phyloP scores from a whole-genome alignment of 2,797 vertebrate species.

The Rhyacichthys aspro region DNA sequence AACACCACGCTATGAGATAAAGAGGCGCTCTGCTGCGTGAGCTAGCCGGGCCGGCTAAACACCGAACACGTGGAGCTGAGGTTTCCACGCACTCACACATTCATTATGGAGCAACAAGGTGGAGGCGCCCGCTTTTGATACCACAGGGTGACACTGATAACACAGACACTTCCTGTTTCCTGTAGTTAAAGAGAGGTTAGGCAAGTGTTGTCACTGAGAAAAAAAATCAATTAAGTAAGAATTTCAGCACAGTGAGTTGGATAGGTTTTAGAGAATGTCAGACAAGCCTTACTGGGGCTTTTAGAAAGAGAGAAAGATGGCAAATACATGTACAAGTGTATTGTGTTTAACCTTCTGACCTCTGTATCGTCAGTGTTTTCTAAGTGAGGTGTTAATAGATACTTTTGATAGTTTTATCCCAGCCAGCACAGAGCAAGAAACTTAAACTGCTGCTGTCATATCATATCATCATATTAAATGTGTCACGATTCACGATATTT shows the following conservation, averaged over 20 bases:
- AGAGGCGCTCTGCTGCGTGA: slow-evolving; percentile 44
- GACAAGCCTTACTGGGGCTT: neutral
- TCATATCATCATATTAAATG: no score
- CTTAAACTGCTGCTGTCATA: no score
- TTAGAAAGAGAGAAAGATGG: neutral
- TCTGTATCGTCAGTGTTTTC: no score
- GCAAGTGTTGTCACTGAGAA: neutral
- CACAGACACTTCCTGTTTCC: slow-evolving; percentile 33
- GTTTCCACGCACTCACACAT: slow-evolving; percentile 53
- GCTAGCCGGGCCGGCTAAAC: slow-evolving; percentile 55
- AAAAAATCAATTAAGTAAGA: slow-evolving; percentile 2
- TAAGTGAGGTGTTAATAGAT: no score
- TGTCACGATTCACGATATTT: no score
- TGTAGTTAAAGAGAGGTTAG: slow-evolving; percentile 25
- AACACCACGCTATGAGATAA: slow-evolving; percentile 72
- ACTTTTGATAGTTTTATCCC: no score
- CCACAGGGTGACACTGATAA: slow-evolving; percentile 51
- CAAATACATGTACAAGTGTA: no score
- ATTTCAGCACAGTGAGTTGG: slow-evolving; percentile 1
- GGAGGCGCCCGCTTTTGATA: slow-evolving; percentile 17
- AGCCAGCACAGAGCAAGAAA: no score
- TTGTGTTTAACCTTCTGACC: no score
- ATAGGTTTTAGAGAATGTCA: neutral
- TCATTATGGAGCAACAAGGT: slow-evolving; percentile 62
- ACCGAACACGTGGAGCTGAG: slow-evolving; percentile 63